Base-by-base conservation (phyloP, 2,113 vertebrate species). In the Calyptommatus sinebrachiatus region DNA sequence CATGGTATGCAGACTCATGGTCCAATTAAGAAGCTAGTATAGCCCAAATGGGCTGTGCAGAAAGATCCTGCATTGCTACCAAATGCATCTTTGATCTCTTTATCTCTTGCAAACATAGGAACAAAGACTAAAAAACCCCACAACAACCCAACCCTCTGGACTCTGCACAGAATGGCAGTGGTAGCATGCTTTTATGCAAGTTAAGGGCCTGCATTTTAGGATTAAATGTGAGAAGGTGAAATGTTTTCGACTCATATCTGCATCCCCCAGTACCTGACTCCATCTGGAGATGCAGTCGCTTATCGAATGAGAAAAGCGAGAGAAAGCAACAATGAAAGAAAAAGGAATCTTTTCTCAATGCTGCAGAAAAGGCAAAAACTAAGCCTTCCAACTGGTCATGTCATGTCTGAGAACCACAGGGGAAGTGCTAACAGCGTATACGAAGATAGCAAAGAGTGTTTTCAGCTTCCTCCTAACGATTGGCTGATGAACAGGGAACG, bases 401-500 rank as follows among this genome's bases (percentile, higher is more conserved):
- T 65, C 83, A 48, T 75, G 80, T 61, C 85, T 22, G 68, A 8
- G 24, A 85, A 85, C 61, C 0, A 84, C 11, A 84, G 82, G 82
- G 82, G 16, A 87, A 48, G 80, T 69, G 85, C 87, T 87, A 70
- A 82, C 35, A 50, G 80, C 8, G 26, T 0, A 3, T 78, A 0
- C 73, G 0, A 26, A 68, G 66, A 78, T 11, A 60, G 29, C 29
- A 78, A 78, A 69, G 18, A 18, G 48, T 5, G 8, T 50, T 74
- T 69, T 35, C n/a, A 81, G 45, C 5, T 8, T 71, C 20, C 0
- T 66, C 78, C 79, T 73, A 1, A 60, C 20, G 88, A 48, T 41
- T 77, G 87, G 86, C 3, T 53, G 88, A 2, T 41, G 79, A 26
- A 2, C 22, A 48, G 85, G 82, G 86, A 80, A 88, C 88, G 88